Percentiles rank a stretch among this genome's conserved stretches.
These are phyloP conservation scores for Tonatia bakeri DNA, from an alignment of 2,113 vertebrate species.

Conservation along the genomic window DNA sequence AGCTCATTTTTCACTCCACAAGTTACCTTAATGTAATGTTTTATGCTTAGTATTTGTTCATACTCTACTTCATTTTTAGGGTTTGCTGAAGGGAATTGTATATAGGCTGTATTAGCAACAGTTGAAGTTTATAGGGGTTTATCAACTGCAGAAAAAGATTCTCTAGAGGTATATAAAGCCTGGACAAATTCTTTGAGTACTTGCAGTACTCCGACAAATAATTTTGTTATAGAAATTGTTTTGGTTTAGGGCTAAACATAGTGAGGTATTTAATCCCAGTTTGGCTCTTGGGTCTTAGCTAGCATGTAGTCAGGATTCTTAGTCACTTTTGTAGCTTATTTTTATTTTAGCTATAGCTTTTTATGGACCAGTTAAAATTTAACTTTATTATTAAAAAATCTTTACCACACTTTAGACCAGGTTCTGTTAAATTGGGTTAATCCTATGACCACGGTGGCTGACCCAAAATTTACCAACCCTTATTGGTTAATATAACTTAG, in stretches of 20 bases:
- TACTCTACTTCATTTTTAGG: not conserved
- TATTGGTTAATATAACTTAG: not conserved
- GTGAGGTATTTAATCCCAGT: conserved; percentile 7
- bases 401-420: not conserved
- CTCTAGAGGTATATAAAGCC: not conserved
- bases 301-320: not conserved
- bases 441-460: not conserved
- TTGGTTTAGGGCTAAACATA: conserved; percentile 8
- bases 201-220: not conserved
- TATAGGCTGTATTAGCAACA: not conserved
- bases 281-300: not conserved
- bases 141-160: conserved; percentile 1
- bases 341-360: not conserved
- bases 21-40: not conserved
- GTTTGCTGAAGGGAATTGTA: not conserved
- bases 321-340: not conserved
- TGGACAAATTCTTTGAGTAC: conserved; percentile 42
- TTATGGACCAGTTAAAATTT: not conserved
- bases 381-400: not conserved
- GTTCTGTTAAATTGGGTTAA: not conserved
- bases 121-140: not conserved
- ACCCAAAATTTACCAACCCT: not conserved
- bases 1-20: not conserved
- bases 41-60: not conserved
- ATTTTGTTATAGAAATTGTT: not conserved